Percentiles rank a stretch among this genome's conserved stretches.
Evolutionary conservation across 2,113 vertebrate genomes (phyloP).

Genomic region (Caretta caretta): DNA sequence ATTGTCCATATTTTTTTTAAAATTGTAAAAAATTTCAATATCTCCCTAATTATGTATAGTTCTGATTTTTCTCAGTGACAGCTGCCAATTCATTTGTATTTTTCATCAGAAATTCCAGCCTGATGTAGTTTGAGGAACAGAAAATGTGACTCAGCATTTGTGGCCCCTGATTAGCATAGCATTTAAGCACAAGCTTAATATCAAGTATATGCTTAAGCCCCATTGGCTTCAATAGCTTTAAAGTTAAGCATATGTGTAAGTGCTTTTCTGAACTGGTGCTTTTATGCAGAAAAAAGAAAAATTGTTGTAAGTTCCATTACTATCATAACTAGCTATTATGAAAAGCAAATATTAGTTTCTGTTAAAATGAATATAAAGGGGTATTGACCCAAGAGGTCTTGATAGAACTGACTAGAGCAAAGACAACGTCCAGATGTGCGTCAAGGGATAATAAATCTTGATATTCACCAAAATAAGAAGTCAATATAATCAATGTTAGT

Average conservation of each 20-base stretch:
- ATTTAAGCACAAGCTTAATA: not conserved
- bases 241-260: not conserved
- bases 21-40: not conserved
- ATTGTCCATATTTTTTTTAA: not conserved
- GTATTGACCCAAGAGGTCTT: not conserved
- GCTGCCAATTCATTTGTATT: not conserved
- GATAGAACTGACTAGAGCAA: not conserved
- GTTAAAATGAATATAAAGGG: fast-evolving
- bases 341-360: not conserved
- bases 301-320: not conserved
- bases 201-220: not conserved
- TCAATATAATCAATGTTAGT: not conserved
- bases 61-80: not conserved
- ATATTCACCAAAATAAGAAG: not conserved
- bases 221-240: not conserved
- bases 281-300: not conserved
- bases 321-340: not conserved
- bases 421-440: not conserved
- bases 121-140: not conserved
- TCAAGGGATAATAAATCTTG: not conserved
- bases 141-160: not conserved
- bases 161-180: not conserved
- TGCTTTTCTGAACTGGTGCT: not conserved
- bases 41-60: not conserved
- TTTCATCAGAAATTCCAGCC: not conserved